Conservation (phyloP, 2,888 invertebrate genomes). For the Hoplodrina blanda region DNA sequence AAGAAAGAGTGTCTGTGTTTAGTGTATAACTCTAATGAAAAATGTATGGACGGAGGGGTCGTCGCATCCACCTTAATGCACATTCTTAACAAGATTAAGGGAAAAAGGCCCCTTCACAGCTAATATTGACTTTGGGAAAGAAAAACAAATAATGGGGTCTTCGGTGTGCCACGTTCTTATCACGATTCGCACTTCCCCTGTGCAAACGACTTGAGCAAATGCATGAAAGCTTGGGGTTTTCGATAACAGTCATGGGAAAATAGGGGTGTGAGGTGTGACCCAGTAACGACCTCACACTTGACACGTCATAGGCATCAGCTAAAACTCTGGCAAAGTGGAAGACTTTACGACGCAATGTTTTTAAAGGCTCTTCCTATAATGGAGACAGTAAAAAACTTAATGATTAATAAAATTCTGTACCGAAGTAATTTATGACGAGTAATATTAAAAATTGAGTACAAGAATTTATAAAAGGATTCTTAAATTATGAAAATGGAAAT, state of each 20-base stretch:
- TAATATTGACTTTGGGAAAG: constrained; percentile 48
- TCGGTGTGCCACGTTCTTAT: constrained; percentile 44
- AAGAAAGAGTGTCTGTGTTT: too few relatives aligned
- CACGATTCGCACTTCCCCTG: constrained; percentile 49
- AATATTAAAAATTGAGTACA: constrained; percentile 20
- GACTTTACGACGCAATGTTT: constrained; percentile 34
- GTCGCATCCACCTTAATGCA: constrained; percentile 52
- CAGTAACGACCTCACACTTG: constrained; percentile 19
- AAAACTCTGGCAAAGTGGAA: constrained; percentile 34
- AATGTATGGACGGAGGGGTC: too few relatives aligned
- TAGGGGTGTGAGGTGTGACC: constrained; percentile 32
- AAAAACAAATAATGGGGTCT: constrained; percentile 53
- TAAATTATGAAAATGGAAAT: constrained; percentile 9
- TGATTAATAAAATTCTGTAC: constrained; percentile 35
- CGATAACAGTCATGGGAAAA: constrained; percentile 48
- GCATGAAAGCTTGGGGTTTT: constrained; percentile 36
- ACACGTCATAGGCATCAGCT: constrained; percentile 17
- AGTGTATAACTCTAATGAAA: too few relatives aligned
- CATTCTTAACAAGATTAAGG: constrained; percentile 41
- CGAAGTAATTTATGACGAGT: constrained; percentile 16
- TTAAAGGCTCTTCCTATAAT: constrained; percentile 22
- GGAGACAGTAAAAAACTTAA: constrained; percentile 36
- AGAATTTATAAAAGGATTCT: constrained; percentile 6
- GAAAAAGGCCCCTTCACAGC: constrained; percentile 16
- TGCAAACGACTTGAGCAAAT: constrained; percentile 43